Conservation (phyloP, 35 echinoderm and acorn worm species). For the Apostichopus californicus region DNA sequence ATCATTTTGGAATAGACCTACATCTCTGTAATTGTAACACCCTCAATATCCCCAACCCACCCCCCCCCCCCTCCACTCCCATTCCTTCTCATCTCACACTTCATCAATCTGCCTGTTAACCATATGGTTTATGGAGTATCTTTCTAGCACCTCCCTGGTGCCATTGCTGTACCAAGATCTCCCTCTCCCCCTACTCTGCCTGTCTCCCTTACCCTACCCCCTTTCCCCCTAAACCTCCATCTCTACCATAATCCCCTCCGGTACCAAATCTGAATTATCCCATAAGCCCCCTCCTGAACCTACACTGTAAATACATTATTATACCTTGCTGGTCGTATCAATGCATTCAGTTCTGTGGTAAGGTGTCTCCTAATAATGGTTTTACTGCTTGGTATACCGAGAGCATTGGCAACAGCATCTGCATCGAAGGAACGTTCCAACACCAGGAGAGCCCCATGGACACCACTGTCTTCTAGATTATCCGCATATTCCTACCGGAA, state of each 20-base stretch:
- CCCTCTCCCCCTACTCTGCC: not conserved
- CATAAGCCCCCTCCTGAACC: not conserved
- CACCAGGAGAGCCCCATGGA: conserved; percentile 93
- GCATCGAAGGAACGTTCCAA: conserved; percentile 95
- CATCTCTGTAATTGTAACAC: no score
- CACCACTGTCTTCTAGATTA: conserved; percentile 92
- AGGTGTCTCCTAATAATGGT: conserved; percentile 90
- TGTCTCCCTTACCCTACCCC: not conserved
- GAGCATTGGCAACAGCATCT: conserved; percentile 86
- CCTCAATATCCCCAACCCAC: not conserved
- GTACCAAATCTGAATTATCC: not conserved
- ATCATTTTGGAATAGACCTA: no score
- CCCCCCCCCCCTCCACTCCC: not conserved
- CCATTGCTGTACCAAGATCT: not conserved
- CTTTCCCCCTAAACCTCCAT: not conserved
- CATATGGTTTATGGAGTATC: not conserved
- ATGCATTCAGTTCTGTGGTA: conserved; percentile 88
- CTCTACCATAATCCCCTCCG: not conserved
- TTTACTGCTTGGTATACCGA: conserved; percentile 95
- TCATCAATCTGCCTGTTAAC: no score
- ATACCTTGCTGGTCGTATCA: conserved; percentile 90
- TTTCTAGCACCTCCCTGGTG: not conserved
- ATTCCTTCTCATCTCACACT: not conserved
- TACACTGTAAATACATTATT: not conserved
- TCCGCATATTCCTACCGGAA: conserved; percentile 87